phyloP scores from a whole-genome alignment of 2,797 vertebrate genomes.

The Potorous gilbertii region DNA sequence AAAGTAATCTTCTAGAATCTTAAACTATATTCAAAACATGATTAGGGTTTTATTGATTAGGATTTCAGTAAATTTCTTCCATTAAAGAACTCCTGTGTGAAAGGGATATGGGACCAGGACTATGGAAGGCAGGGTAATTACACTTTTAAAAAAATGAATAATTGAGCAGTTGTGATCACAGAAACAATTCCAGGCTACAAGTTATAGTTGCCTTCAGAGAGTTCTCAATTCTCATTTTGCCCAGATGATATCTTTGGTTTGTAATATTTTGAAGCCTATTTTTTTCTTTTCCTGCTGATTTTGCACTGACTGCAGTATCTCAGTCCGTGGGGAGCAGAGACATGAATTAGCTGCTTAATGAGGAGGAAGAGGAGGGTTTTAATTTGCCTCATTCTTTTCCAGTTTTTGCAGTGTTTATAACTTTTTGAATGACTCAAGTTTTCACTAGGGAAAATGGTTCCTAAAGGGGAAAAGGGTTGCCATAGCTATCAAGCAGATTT shows the following conservation, averaged over 20 bases:
- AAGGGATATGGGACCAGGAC: not conserved
- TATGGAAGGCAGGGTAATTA: constrained; percentile 23
- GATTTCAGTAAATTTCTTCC: constrained; percentile 17
- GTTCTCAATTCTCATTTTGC: constrained; percentile 39
- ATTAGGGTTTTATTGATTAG: constrained; percentile 18
- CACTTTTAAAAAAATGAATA: constrained; percentile 68
- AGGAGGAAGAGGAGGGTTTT: not conserved
- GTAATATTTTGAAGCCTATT: constrained; percentile 47
- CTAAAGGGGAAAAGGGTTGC: not conserved
- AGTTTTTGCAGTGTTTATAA: not conserved
- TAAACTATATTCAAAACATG: not conserved
- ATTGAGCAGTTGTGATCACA: constrained; percentile 47
- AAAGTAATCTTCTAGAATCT: not conserved
- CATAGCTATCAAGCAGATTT: not conserved
- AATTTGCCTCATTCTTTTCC: not conserved
- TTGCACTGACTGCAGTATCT: constrained; percentile 57
- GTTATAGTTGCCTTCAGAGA: constrained; percentile 41
- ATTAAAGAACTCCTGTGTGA: not conserved
- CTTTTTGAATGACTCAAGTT: constrained; percentile 16
- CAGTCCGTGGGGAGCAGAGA: constrained; percentile 26
- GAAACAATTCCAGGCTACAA: constrained; percentile 52
- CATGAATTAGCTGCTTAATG: constrained; percentile 35
- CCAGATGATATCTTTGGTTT: constrained; percentile 44
- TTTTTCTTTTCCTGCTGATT: constrained; percentile 46
- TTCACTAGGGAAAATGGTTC: constrained; percentile 34